These are phyloP conservation scores for Calidris pugnax DNA, from an alignment of 2,113 vertebrate species.

Conservation along the genomic window DNA sequence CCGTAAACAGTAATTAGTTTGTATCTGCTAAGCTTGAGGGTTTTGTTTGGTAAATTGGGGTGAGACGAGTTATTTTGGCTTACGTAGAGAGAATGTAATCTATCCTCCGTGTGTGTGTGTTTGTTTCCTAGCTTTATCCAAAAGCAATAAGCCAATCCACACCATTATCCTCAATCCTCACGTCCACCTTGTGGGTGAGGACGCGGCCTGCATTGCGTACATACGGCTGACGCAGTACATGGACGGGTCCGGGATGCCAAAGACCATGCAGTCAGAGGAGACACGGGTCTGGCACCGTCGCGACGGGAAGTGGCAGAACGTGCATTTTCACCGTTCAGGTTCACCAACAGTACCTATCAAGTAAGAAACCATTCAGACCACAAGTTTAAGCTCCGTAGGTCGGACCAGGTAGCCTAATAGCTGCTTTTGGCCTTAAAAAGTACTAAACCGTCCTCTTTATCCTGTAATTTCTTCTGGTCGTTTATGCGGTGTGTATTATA, in stretches of 20 bases:
- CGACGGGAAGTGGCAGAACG: slow-evolving; percentile 96
- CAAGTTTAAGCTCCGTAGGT: neutral
- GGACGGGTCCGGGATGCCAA: slow-evolving; percentile 85
- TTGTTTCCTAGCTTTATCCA: slow-evolving; percentile 84
- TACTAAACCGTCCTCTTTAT: neutral
- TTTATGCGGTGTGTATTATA: neutral
- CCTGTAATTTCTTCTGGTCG: neutral
- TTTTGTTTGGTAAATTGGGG: neutral
- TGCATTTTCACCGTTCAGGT: slow-evolving; percentile 97
- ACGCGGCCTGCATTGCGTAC: slow-evolving; percentile 94
- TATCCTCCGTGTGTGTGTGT: neutral
- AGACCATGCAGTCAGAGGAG: slow-evolving; percentile 97
- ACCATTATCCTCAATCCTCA: slow-evolving; percentile 97
- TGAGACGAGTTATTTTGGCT: neutral
- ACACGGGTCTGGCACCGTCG: slow-evolving; percentile 96
- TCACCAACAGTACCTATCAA: slow-evolving; percentile 91
- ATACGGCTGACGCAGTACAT: slow-evolving; percentile 96
- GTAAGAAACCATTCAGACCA: slow-evolving; percentile 71
- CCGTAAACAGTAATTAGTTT: neutral
- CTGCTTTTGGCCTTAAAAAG: slow-evolving; percentile 13
- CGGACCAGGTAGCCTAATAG: neutral
- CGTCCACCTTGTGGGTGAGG: slow-evolving; percentile 94
- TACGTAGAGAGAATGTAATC: neutral
- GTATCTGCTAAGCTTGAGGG: neutral
- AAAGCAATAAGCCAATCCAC: slow-evolving; percentile 89